Evolutionary conservation across 1,140 invertebrate genomes (phyloP).

Genomic region (Vollenhovia emeryi): DNA sequence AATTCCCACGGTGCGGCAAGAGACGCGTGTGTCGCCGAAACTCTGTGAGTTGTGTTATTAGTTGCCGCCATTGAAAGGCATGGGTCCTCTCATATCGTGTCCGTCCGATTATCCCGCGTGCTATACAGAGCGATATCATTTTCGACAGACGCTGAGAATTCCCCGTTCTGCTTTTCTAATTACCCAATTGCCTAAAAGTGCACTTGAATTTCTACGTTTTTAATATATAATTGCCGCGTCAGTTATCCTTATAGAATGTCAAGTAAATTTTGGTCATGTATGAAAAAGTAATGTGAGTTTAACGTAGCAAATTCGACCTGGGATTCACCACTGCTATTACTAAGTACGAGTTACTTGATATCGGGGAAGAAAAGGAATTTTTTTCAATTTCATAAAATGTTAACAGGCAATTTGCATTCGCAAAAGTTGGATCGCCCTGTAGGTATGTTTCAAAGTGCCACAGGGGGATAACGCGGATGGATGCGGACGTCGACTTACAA

Average conservation of each 20-base stretch:
- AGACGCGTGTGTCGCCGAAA: conserved; percentile 36
- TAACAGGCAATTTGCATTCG: neutral
- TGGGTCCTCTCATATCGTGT: conserved; percentile 35
- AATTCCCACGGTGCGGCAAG: conserved; percentile 39
- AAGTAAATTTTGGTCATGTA: neutral
- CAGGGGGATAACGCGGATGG: neutral
- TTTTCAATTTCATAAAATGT: neutral
- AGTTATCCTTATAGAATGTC: neutral
- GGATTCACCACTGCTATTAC: neutral
- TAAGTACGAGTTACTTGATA: neutral
- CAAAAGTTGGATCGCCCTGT: conserved; percentile 3
- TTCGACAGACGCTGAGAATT: neutral
- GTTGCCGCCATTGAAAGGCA: conserved; percentile 57
- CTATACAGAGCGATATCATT: conserved; percentile 18
- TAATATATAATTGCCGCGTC: neutral
- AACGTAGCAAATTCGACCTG: neutral
- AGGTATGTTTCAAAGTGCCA: neutral
- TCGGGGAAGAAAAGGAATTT: neutral
- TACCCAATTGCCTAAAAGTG: neutral
- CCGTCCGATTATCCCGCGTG: conserved; percentile 33
- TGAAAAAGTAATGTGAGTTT: neutral
- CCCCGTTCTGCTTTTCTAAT: neutral
- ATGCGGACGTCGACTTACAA: conserved; percentile 55
- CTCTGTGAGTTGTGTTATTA: conserved; percentile 62
- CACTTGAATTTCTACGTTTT: neutral